A percentile compares a stretch with the other conserved stretches of the same genome.
Evolutionary conservation across 2,797 vertebrate species (phyloP).

Genomic region (Acrossocheilus wenchowensis): DNA sequence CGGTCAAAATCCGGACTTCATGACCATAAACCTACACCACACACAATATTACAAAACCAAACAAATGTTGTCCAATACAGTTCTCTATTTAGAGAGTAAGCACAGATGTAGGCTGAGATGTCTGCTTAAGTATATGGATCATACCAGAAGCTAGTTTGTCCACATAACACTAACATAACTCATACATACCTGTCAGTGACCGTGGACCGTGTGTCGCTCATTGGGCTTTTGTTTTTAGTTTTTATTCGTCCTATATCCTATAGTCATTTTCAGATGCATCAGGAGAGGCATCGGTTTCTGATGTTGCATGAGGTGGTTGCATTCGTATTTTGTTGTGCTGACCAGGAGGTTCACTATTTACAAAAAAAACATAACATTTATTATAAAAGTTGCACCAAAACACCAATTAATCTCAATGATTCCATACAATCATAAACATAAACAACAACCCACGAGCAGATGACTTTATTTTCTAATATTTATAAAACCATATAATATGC

Average conservation of each 20-base stretch:
- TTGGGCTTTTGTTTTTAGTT: conserved; percentile 94
- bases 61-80: neutral
- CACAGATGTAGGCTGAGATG: neutral
- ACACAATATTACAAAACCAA: neutral
- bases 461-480: too few species aligned
- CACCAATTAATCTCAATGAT: neutral
- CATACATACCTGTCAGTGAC: conserved; percentile 91
- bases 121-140: neutral
- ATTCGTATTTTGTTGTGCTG: conserved; percentile 5
- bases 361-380: conserved; percentile 4
- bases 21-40: neutral
- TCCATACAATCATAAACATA: neutral
- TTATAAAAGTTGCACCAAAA: neutral
- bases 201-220: conserved; percentile 98
- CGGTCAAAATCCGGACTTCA: neutral
- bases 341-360: neutral
- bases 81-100: neutral
- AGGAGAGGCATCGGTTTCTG: conserved; percentile 63
- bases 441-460: neutral
- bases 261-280: conserved; percentile 87
- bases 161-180: neutral
- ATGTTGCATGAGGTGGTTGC: conserved; percentile 27
- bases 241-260: conserved; percentile 86
- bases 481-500: neutral
- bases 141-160: neutral